A percentile compares a stretch with the other conserved stretches of the same genome.
Conservation (phyloP, 2,888 invertebrate species). For the Autographa pulchrina region DNA sequence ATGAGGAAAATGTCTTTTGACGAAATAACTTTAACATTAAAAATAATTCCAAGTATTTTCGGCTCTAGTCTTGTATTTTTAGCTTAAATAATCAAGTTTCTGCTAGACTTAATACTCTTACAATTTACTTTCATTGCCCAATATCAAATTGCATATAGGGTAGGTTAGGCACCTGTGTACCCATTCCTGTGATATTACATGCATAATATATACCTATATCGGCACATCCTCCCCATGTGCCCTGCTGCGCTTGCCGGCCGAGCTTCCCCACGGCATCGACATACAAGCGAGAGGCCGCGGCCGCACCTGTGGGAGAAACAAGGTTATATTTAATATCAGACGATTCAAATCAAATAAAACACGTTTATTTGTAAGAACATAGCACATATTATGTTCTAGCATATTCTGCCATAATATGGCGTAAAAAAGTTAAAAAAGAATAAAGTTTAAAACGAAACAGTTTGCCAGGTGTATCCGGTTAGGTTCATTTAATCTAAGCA, state of each 20-base stretch:
- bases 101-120: too few species aligned
- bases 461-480: too few species aligned
- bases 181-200: slow-evolving; percentile 28
- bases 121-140: neutral
- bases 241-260: slow-evolving; percentile 96
- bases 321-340: neutral
- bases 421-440: too few species aligned
- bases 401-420: too few species aligned
- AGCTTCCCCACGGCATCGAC: slow-evolving; percentile 96
- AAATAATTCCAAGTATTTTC: too few species aligned
- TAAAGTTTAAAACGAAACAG: too few species aligned
- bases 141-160: neutral
- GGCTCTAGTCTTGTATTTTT: too few species aligned
- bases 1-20: neutral
- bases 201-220: slow-evolving; percentile 93
- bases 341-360: neutral
- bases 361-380: too few species aligned
- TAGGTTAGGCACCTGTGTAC: neutral
- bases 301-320: slow-evolving; percentile 91
- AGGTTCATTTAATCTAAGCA: too few species aligned
- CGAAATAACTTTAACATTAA: neutral
- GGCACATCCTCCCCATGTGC: slow-evolving; percentile 96
- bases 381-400: too few species aligned
- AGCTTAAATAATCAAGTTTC: too few species aligned
- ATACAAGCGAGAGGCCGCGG: slow-evolving; percentile 96